These are phyloP conservation scores for Cryptocephalus primarius DNA, from an alignment of 2,888 invertebrate genomes.

Conservation along the genomic window DNA sequence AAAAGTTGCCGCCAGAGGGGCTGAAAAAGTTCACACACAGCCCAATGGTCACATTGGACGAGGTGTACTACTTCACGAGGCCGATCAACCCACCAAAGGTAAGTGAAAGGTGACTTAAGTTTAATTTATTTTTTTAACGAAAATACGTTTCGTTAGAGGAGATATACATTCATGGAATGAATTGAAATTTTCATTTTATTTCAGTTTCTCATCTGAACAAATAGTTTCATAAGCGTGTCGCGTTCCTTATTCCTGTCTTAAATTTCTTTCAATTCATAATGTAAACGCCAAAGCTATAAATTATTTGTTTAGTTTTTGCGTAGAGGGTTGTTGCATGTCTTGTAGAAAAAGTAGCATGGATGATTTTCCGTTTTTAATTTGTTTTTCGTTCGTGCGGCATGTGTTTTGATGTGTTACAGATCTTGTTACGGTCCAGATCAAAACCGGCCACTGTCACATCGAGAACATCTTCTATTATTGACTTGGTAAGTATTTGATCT, in stretches of 20 bases:
- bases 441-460: conserved; percentile 4
- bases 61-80: conserved; percentile 71
- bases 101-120: conserved; percentile 13
- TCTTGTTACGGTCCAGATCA: background rate
- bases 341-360: conserved; percentile 2
- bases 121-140: background rate
- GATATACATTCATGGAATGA: conserved; percentile 13
- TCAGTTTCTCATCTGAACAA: background rate
- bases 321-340: too few relatives aligned
- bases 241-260: too few relatives aligned
- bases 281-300: too few relatives aligned
- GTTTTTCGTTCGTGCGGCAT: conserved; percentile 8
- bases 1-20: conserved; percentile 57
- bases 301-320: too few relatives aligned
- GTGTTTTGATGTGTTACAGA: conserved; percentile 11
- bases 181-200: conserved; percentile 1
- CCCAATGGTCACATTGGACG: conserved; percentile 83
- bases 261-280: too few relatives aligned
- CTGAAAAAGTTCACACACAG: conserved; percentile 73
- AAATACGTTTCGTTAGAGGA: conserved; percentile 2
- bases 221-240: too few relatives aligned
- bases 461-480: conserved; percentile 1
- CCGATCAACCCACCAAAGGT: conserved; percentile 55
- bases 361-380: conserved; percentile 1
- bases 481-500: conserved; percentile 7